These are phyloP conservation scores for Mohoua ochrocephala DNA, from an alignment of 2,113 vertebrate genomes.

Conservation along the genomic window DNA sequence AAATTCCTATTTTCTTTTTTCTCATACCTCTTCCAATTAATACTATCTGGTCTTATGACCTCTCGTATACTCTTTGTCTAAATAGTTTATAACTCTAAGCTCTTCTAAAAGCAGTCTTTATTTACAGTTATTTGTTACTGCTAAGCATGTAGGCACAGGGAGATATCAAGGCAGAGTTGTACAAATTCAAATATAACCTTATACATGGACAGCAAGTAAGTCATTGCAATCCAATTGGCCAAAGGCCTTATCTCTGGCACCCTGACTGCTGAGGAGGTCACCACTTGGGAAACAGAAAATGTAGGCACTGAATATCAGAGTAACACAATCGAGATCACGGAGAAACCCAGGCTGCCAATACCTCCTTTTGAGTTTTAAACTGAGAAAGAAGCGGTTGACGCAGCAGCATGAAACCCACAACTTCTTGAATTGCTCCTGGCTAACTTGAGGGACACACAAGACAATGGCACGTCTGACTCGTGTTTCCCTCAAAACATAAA, in stretches of 20 bases:
- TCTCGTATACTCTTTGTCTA: neutral
- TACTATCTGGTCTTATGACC: neutral
- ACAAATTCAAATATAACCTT: neutral
- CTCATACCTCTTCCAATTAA: neutral
- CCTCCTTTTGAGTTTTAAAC: neutral
- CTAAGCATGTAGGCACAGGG: neutral
- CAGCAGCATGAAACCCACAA: neutral
- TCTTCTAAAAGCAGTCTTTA: neutral
- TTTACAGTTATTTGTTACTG: neutral
- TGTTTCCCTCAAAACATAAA: neutral
- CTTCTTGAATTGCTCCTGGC: neutral
- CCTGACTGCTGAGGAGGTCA: neutral
- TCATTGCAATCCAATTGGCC: neutral
- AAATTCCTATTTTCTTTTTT: neutral
- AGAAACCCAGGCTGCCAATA: neutral
- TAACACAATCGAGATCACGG: neutral
- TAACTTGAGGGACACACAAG: accelerated
- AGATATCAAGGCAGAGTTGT: neutral
- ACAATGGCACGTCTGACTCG: neutral
- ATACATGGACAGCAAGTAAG: neutral
- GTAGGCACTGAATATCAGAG: neutral
- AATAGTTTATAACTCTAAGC: neutral
- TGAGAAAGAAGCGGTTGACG: neutral
- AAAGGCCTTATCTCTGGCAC: neutral
- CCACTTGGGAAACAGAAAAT: neutral